Conservation (phyloP, 1,140 invertebrate species). For the Formica selysi region DNA sequence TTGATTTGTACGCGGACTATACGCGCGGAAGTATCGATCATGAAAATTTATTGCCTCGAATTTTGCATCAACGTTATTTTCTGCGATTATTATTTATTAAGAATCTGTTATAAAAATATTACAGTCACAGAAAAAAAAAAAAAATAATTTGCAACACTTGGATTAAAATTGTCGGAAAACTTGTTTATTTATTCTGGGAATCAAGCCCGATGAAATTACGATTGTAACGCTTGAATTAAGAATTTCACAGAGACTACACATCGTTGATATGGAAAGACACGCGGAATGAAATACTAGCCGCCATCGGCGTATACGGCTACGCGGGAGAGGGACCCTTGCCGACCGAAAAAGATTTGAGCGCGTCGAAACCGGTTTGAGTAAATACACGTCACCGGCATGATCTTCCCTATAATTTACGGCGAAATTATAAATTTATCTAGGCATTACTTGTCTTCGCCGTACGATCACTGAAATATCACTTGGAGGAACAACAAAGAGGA, state of each 20-base stretch:
- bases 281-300: constrained; percentile 44
- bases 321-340: neutral
- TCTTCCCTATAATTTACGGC: constrained; percentile 62
- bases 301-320: neutral
- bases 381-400: constrained; percentile 55
- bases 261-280: constrained; percentile 51
- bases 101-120: neutral
- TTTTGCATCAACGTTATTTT: neutral
- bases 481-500: neutral
- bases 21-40: neutral
- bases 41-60: neutral
- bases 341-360: constrained; percentile 54
- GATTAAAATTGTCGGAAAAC: constrained; percentile 6
- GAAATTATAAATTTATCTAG: constrained; percentile 62
- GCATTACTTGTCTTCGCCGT: neutral
- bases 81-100: neutral
- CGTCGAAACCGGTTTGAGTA: constrained; percentile 68
- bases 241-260: constrained; percentile 43
- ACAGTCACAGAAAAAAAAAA: neutral
- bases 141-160: neutral
- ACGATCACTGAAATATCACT: constrained; percentile 27
- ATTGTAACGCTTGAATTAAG: constrained; percentile 50
- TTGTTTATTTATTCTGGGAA: neutral
- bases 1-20: neutral
- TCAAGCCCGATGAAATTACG: neutral